Evolutionary conservation across 2,888 invertebrate genomes (phyloP).

Genomic region (Temnothorax rugatulus): DNA sequence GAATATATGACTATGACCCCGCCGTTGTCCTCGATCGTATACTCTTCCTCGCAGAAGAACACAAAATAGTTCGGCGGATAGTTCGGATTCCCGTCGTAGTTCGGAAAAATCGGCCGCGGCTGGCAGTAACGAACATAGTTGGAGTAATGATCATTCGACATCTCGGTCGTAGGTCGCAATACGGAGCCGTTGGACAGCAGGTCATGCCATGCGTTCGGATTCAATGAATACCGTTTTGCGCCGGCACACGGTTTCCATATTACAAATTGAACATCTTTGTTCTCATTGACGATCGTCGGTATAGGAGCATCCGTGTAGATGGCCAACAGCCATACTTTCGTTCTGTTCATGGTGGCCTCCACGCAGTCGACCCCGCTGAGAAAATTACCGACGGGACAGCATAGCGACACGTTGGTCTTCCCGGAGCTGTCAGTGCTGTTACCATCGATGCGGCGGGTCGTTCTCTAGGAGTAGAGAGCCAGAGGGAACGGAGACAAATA

Average conservation of each 20-base stretch:
- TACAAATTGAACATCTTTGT: constrained; percentile 64
- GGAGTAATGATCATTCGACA: too few relatives aligned
- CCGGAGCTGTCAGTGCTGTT: constrained; percentile 19
- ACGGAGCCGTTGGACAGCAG: constrained; percentile 74
- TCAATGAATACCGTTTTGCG: constrained; percentile 58
- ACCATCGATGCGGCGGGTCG: neutral
- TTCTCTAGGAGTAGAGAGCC: constrained; percentile 34
- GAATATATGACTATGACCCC: constrained; percentile 35
- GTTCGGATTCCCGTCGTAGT: too few relatives aligned
- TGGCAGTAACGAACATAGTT: too few relatives aligned
- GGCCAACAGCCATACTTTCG: constrained; percentile 55
- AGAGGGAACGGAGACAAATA: constrained; percentile 28
- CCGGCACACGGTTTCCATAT: constrained; percentile 73
- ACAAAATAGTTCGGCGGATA: too few relatives aligned
- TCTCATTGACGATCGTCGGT: constrained; percentile 44
- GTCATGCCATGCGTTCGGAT: constrained; percentile 72
- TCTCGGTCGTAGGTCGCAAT: constrained; percentile 43
- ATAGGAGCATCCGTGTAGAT: constrained; percentile 57
- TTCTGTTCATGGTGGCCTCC: constrained; percentile 10
- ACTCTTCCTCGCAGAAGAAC: constrained; percentile 67
- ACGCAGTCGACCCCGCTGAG: constrained; percentile 27
- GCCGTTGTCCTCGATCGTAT: neutral
- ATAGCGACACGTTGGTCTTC: constrained; percentile 72
- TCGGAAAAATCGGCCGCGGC: too few relatives aligned
- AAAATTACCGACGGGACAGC: constrained; percentile 68